A percentile compares a stretch with the other conserved stretches of the same genome.
Conservation (phyloP, 2,888 invertebrate genomes). For the Temnothorax ravouxi region DNA sequence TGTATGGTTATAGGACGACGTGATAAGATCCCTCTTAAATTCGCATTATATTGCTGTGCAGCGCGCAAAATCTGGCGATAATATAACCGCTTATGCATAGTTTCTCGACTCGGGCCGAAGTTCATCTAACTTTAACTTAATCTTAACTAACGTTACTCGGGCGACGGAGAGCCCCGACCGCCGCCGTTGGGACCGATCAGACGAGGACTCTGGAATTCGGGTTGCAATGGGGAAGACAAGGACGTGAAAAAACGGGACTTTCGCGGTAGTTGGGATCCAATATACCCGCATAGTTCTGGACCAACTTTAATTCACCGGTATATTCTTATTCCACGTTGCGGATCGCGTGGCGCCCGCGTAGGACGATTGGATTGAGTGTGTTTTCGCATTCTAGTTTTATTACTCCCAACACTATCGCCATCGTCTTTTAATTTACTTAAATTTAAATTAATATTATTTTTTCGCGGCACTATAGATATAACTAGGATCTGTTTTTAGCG, state of each 20-base stretch:
- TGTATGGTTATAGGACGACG: constrained; percentile 27
- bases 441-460: background rate
- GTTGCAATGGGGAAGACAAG: constrained; percentile 56
- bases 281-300: constrained; percentile 74
- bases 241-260: constrained; percentile 63
- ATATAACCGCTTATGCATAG: constrained; percentile 74
- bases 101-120: constrained; percentile 61
- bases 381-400: background rate
- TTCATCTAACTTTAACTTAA: constrained; percentile 74
- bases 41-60: constrained; percentile 49
- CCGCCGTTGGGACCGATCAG: constrained; percentile 61
- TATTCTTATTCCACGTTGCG: constrained; percentile 62
- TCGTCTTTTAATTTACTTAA: background rate
- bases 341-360: background rate
- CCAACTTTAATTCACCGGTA: constrained; percentile 52
- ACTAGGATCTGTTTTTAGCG: background rate
- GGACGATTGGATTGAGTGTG: background rate
- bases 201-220: constrained; percentile 47
- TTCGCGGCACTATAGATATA: background rate
- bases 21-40: constrained; percentile 55
- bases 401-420: background rate
- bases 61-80: constrained; percentile 64
- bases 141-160: constrained; percentile 71
- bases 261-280: constrained; percentile 67
- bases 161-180: constrained; percentile 37